Percentiles rank a stretch among this genome's conserved stretches.
Evolutionary conservation across 1,140 invertebrate species (phyloP).

Genomic region (Zelostemma sp.): DNA sequence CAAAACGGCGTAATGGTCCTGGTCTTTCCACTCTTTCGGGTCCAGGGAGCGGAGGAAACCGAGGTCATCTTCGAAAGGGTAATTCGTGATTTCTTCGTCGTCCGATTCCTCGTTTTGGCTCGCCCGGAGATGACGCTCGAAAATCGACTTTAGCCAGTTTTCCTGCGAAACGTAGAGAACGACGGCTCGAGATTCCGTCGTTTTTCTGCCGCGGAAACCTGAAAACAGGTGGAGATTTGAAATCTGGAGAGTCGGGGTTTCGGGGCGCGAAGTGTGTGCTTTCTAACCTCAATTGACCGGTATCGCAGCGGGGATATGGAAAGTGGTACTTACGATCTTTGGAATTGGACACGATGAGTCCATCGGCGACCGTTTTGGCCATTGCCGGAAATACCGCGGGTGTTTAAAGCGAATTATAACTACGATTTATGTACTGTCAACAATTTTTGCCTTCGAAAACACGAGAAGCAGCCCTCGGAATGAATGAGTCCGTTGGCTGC

Average conservation of each 20-base stretch:
- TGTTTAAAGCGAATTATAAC: too few relatives aligned
- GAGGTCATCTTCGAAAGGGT: slow-evolving; percentile 84
- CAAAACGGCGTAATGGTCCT: slow-evolving; percentile 96
- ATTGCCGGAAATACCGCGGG: slow-evolving; percentile 10
- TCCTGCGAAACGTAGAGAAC: slow-evolving; percentile 59
- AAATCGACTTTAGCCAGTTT: slow-evolving; percentile 57
- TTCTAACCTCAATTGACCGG: background rate
- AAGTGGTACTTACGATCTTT: slow-evolving; percentile 22
- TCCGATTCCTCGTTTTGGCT: slow-evolving; percentile 56
- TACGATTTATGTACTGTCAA: too few relatives aligned
- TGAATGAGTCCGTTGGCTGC: too few relatives aligned
- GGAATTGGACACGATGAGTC: slow-evolving; percentile 23
- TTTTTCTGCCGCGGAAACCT: slow-evolving; percentile 21
- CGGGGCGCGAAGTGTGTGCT: background rate
- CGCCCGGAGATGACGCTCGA: slow-evolving; percentile 43
- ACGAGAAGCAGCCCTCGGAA: too few relatives aligned
- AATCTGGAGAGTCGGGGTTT: background rate
- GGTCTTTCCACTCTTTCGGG: slow-evolving; percentile 97
- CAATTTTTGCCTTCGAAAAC: too few relatives aligned
- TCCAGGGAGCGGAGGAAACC: slow-evolving; percentile 89
- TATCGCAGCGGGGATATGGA: background rate
- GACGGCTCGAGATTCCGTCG: slow-evolving; percentile 44
- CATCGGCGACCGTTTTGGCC: slow-evolving; percentile 25
- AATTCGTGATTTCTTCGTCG: slow-evolving; percentile 73
- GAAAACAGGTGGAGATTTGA: background rate